Base-by-base conservation (phyloP, 2,113 vertebrate species). In the Bubo scandiacus region DNA sequence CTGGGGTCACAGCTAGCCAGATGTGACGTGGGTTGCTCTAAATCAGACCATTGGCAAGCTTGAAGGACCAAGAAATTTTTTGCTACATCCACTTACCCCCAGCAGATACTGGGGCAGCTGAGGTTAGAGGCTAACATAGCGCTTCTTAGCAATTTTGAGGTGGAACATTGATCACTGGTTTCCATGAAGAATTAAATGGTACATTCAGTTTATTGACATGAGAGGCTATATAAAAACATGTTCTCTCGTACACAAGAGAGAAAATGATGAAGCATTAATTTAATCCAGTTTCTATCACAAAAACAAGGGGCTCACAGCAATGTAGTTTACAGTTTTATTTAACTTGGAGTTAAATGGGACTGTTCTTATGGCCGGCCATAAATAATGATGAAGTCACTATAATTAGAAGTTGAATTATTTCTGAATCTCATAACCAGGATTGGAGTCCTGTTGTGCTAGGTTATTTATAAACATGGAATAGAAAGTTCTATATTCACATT, bases 1-100 rank as follows among this genome's bases (percentile, higher is more conserved):
- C 74, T 77, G 87, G 94, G 96, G 93, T 96, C 96, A 94, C 63
- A 93, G 74, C 84, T 91, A 80, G 43, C 77, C 93, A 95, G 25
- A 91, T 94, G 90, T 93, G 93, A 88, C 1, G 7, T 80, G 92
- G 71, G 49, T 86, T 92, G 90, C 87, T 94, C 92, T 93, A 90
- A 95, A 96, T 88, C 94, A 96, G 81, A 88, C 32, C 67, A 66
- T 0, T 65, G 92, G 87, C 81, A 96, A 90, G 84, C 81, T 66
- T 0, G 3, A 91, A 93, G 62, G 45, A 73, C 85, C 74, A 88
- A 93, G 85, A 73, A 29, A 51, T 36, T 85, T 90, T 86, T 90
- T 94, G 81, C 85, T 95, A 19, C 90, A 93, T 77, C 96, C 94
- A 96, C 96, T 97, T 96, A 93, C 96, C 96, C 96, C 92, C 90